Evolutionary conservation across 2,888 invertebrate genomes (phyloP).

Genomic region (Cepaea hortensis): DNA sequence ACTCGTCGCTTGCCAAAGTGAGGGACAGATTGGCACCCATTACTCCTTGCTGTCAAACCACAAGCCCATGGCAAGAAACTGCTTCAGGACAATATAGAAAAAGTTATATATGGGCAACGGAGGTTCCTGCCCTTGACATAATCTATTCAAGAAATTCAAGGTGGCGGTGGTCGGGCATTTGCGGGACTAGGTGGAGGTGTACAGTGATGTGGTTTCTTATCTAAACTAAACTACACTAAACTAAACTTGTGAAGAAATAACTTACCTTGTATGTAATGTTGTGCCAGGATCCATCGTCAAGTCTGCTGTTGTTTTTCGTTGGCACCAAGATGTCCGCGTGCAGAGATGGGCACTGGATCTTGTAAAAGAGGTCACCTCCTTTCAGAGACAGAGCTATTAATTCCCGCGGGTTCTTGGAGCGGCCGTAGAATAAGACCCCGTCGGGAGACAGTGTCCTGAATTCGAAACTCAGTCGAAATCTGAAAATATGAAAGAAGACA

Average conservation of each 20-base stretch:
- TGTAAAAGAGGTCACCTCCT: constrained; percentile 46
- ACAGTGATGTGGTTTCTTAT: no score
- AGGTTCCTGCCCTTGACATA: no score
- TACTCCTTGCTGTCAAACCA: no score
- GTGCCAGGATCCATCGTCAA: constrained; percentile 50
- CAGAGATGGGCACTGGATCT: constrained; percentile 50
- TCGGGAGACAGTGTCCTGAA: constrained; percentile 41
- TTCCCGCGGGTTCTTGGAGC: constrained; percentile 17
- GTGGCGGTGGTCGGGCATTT: no score
- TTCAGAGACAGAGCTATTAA: constrained; percentile 42
- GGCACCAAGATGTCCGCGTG: constrained; percentile 49
- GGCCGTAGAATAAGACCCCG: constrained; percentile 50
- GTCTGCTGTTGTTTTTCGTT: not conserved
- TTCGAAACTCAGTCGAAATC: constrained; percentile 45
- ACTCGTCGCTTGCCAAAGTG: no score
- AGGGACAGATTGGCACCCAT: no score
- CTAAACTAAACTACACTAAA: no score
- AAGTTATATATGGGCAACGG: no score
- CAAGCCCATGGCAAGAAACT: no score
- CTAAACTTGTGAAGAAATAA: not conserved
- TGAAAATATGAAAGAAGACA: not conserved
- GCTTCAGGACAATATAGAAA: no score
- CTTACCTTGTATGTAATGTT: constrained; percentile 40
- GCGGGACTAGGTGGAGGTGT: no score
- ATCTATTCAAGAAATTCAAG: no score